Conservation (phyloP, 2,888 invertebrate genomes). For the Malacosoma neustria region DNA sequence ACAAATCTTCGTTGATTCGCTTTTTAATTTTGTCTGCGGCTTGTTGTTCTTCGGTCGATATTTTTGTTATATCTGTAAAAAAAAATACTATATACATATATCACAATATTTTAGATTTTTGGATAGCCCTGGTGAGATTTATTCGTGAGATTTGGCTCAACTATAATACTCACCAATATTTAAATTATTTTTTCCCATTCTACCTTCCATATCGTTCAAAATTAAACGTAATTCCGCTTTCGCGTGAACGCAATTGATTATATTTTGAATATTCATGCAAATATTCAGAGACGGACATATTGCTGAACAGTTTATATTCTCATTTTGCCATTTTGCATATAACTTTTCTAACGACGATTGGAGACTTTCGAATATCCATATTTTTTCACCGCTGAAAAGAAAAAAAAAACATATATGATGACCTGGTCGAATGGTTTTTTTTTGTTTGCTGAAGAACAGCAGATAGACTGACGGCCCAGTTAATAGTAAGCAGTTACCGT, state of each 20-base stretch:
- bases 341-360: constrained; percentile 23
- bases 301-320: constrained; percentile 23
- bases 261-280: constrained; percentile 15
- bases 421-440: no score
- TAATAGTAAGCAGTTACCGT: no score
- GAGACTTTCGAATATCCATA: constrained; percentile 50
- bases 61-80: constrained; percentile 38
- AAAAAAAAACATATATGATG: neutral
- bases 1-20: constrained; percentile 35
- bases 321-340: constrained; percentile 22
- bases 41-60: constrained; percentile 30
- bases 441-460: no score
- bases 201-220: constrained; percentile 14
- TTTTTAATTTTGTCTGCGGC: constrained; percentile 48
- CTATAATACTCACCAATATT: constrained; percentile 27
- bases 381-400: constrained; percentile 46
- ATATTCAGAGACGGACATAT: constrained; percentile 33
- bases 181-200: constrained; percentile 6
- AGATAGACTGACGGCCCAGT: no score
- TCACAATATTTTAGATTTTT: neutral
- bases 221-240: constrained; percentile 16
- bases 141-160: neutral
- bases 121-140: neutral
- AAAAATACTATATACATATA: no score
- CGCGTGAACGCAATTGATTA: constrained; percentile 12